Base-by-base conservation (phyloP, 2,113 vertebrate species). In the Hyaena hyaena region DNA sequence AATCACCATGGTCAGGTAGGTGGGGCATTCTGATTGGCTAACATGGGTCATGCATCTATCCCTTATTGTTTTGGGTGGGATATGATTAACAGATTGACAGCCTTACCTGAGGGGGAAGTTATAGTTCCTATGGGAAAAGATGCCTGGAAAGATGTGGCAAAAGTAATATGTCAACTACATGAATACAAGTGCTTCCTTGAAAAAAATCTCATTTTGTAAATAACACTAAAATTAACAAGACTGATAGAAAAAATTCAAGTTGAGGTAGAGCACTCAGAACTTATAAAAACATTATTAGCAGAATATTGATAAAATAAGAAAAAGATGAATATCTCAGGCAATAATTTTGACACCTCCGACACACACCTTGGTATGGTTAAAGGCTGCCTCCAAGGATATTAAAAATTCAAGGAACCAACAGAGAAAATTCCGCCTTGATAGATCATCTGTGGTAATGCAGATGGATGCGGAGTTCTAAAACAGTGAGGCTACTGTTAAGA, bases 341-440 rank as follows among this genome's bases (percentile, higher is more conserved):
- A 63, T 87, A 58, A 82, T 16, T 65, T 39, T 23, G 53, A 80
- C 16, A 81, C n/a, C 43, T 84, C 66, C 85, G 65, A 97, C n/a
- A 73, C 53, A 69, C 33, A 66, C 74, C 50, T 90, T 93, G 31
- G 10, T 88, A 31, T 88, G 63, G 80, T 43, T 84, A 82, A 55
- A 94, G 26, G 39, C 43, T 66, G 50, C 39, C 28, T 82, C 39
- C 39, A 31, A 33, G 24, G 43, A 92, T 92, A 93, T 53, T 87
- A 95, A 93, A 95, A 92, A 87, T 83, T 5, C 45, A 94, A 94
- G 65, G 95, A 90, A 69, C n/a, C 58, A 93, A 45, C 7, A 94
- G 39, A 97, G 24, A 45, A 95, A 97, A 96, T 69, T 94, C 53
- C 79, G 55, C 21, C 39, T 63, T 45, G 1, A 86, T 43, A 91